Evolutionary conservation across 1,140 invertebrate species (phyloP).

Genomic region (Pseudomyrmex concolor): DNA sequence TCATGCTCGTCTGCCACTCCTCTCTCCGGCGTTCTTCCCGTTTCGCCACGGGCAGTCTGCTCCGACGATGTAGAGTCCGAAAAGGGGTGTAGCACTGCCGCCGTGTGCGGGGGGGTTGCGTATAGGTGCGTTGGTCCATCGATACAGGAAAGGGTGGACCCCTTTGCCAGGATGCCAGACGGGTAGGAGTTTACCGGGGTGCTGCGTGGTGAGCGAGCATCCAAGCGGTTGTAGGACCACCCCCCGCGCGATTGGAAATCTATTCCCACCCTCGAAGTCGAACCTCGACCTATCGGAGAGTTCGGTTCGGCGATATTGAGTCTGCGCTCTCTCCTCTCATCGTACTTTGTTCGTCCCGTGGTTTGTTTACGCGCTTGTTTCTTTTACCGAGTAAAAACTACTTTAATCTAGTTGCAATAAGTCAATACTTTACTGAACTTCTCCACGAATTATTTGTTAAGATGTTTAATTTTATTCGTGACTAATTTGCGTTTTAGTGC

Average conservation of each 20-base stretch:
- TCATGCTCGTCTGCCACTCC: slow-evolving; percentile 69
- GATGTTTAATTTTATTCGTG: neutral
- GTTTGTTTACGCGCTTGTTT: neutral
- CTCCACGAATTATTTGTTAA: neutral
- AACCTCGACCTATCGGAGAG: slow-evolving; percentile 85
- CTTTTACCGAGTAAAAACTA: neutral
- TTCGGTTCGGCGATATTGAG: slow-evolving; percentile 85
- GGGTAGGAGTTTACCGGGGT: slow-evolving; percentile 70
- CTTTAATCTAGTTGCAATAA: too few species aligned
- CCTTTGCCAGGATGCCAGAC: slow-evolving; percentile 64
- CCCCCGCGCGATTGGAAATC: slow-evolving; percentile 85
- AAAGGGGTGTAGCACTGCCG: slow-evolving; percentile 65
- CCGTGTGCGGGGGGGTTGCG: slow-evolving; percentile 73
- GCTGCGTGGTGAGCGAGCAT: slow-evolving; percentile 66
- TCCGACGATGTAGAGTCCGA: slow-evolving; percentile 64
- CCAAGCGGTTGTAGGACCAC: slow-evolving; percentile 78
- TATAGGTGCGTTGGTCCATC: slow-evolving; percentile 82
- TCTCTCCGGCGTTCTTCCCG: slow-evolving; percentile 55
- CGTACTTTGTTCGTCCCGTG: slow-evolving; percentile 54
- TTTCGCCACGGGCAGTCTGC: slow-evolving; percentile 63
- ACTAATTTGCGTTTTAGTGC: neutral
- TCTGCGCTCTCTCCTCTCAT: slow-evolving; percentile 81
- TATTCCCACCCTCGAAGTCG: slow-evolving; percentile 85
- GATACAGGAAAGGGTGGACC: slow-evolving; percentile 80
- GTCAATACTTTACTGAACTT: too few species aligned